phyloP scores from a whole-genome alignment of 1,140 invertebrate genomes.

The Pseudomyrmex concolor region DNA sequence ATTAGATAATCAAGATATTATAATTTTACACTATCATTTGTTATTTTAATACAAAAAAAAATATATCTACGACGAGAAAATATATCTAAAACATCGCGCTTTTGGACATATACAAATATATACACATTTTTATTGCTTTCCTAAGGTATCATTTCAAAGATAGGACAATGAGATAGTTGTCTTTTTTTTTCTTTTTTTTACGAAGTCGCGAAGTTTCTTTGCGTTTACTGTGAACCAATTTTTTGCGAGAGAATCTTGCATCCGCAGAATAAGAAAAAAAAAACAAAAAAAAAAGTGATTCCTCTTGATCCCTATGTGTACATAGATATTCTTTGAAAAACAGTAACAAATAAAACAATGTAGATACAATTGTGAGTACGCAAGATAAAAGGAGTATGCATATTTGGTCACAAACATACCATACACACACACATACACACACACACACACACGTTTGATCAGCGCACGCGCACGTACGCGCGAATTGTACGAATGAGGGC shows the following conservation, averaged over 20 bases:
- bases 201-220: conserved; percentile 2
- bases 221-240: not conserved
- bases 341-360: not conserved
- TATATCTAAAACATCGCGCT: not conserved
- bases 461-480: conserved; percentile 3
- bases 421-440: not conserved
- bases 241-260: conserved; percentile 32
- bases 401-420: conserved; percentile 12
- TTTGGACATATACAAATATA: conserved; percentile 1
- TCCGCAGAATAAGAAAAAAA: not conserved
- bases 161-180: not conserved
- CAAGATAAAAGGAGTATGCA: not conserved
- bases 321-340: conserved; percentile 27
- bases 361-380: conserved; percentile 41
- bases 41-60: not conserved
- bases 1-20: not conserved
- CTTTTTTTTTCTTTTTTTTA: not conserved
- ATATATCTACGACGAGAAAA: not conserved
- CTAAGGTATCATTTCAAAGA: not conserved
- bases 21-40: not conserved
- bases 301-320: conserved; percentile 17
- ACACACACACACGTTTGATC: not conserved
- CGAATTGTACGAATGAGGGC: conserved; percentile 45
- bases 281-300: not conserved
- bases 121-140: not conserved